phyloP scores from a whole-genome alignment of 2,113 vertebrate species.

The Engraulis encrasicolus region DNA sequence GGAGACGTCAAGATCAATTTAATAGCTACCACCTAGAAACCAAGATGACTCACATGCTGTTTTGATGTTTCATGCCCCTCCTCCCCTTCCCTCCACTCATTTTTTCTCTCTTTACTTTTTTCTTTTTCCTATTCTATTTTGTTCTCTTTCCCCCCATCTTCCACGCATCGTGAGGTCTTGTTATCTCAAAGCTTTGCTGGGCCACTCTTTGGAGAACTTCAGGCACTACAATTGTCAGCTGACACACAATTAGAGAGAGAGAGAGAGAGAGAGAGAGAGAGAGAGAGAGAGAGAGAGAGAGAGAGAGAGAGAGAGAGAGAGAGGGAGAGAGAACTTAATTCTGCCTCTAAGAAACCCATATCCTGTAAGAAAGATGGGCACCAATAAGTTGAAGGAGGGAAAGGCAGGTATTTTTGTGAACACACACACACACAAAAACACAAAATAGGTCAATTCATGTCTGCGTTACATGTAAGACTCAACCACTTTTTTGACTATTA shows the following conservation, averaged over 20 bases:
- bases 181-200: conserved; percentile 53
- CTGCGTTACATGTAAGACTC: no score
- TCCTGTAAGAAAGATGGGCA: no score
- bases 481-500: no score
- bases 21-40: conserved; percentile 50
- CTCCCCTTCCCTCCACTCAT: conserved; percentile 31
- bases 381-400: no score
- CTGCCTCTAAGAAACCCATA: no score
- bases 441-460: no score
- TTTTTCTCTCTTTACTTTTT: conserved; percentile 48
- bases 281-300: no score
- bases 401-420: no score
- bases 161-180: conserved; percentile 44
- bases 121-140: neutral
- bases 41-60: conserved; percentile 43
- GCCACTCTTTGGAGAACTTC: conserved; percentile 54
- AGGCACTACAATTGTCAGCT: conserved; percentile 49
- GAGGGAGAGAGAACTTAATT: no score
- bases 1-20: conserved; percentile 66
- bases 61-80: conserved; percentile 20
- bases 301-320: no score
- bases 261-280: no score
- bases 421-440: no score
- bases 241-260: conserved; percentile 49
- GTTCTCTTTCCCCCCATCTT: conserved; percentile 52